phyloP scores from a whole-genome alignment of 1,140 invertebrate species.

The Euborellia annulipes region DNA sequence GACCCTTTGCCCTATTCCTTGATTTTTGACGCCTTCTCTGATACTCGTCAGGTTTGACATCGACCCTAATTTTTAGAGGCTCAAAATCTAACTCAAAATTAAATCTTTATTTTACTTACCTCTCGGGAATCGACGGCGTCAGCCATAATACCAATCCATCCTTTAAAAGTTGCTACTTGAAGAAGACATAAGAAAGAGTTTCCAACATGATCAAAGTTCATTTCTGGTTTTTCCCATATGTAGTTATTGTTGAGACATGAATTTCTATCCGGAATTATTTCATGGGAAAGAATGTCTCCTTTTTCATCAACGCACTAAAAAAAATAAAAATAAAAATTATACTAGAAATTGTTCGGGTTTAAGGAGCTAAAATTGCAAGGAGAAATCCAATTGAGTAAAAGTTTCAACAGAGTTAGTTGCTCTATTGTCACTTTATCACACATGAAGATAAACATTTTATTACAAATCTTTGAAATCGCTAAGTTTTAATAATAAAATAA shows the following conservation, averaged over 20 bases:
- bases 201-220: slow-evolving; percentile 97
- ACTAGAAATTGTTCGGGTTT: too few relatives aligned
- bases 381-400: too few relatives aligned
- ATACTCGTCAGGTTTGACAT: slow-evolving; percentile 8
- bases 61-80: too few relatives aligned
- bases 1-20: neutral
- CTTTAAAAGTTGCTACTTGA: slow-evolving; percentile 96
- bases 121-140: slow-evolving; percentile 91
- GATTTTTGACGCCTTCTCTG: slow-evolving; percentile 4
- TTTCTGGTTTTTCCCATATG: slow-evolving; percentile 88
- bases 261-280: slow-evolving; percentile 70
- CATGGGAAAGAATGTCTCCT: slow-evolving; percentile 59
- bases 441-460: too few relatives aligned
- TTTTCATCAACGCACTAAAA: slow-evolving; percentile 74
- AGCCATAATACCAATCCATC: slow-evolving; percentile 93
- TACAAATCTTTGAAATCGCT: too few relatives aligned
- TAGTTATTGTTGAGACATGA: slow-evolving; percentile 76
- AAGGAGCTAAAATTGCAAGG: too few relatives aligned
- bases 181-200: slow-evolving; percentile 95
- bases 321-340: too few relatives aligned
- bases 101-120: slow-evolving; percentile 36
- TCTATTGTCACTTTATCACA: too few relatives aligned
- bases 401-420: too few relatives aligned
- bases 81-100: too few relatives aligned
- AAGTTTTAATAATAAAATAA: too few relatives aligned